These are phyloP conservation scores for Elmis aenea DNA, from an alignment of 2,888 invertebrate genomes.

Conservation along the genomic window DNA sequence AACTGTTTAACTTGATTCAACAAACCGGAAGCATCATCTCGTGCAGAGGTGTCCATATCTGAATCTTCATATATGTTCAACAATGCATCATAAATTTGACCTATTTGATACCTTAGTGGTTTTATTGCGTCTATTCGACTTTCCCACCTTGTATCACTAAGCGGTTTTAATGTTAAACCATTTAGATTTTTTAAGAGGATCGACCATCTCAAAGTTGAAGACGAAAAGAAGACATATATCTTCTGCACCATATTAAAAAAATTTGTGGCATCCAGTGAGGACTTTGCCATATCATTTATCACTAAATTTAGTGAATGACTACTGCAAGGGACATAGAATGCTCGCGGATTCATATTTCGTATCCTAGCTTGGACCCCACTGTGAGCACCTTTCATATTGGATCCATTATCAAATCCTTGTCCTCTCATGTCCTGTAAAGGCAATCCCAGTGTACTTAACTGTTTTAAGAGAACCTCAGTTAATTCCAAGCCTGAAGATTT, in stretches of 20 bases:
- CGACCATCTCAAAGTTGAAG: conserved; percentile 19
- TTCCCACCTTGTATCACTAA: conserved; percentile 13
- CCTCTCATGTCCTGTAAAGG: conserved; percentile 2
- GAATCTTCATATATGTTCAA: conserved; percentile 8
- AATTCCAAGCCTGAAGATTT: conserved; percentile 2
- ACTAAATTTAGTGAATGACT: conserved; percentile 26
- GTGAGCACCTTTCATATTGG: conserved; percentile 12
- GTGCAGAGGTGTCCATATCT: conserved; percentile 14
- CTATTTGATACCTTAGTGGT: conserved; percentile 7
- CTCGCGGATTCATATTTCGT: conserved; percentile 21
- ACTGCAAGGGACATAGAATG: conserved; percentile 26
- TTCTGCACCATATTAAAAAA: conserved; percentile 20
- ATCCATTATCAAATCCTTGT: conserved; percentile 1
- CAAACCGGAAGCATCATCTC: conserved; percentile 16
- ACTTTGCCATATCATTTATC: conserved; percentile 23
- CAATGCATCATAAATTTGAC: conserved; percentile 8
- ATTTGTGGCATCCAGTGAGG: conserved; percentile 16
- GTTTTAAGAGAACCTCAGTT: background rate
- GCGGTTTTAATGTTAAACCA: conserved; percentile 18
- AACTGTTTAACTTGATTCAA: conserved; percentile 15
- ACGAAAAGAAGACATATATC: conserved; percentile 23
- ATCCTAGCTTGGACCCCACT: conserved; percentile 19
- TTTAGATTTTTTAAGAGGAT: conserved; percentile 19
- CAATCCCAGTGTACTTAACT: conserved; percentile 1
- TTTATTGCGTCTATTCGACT: conserved; percentile 5